Evolutionary conservation across 2,797 vertebrate species (phyloP), one percentile per base, ranked within the genome.

Genomic region (Onychomys leucogaster): DNA sequence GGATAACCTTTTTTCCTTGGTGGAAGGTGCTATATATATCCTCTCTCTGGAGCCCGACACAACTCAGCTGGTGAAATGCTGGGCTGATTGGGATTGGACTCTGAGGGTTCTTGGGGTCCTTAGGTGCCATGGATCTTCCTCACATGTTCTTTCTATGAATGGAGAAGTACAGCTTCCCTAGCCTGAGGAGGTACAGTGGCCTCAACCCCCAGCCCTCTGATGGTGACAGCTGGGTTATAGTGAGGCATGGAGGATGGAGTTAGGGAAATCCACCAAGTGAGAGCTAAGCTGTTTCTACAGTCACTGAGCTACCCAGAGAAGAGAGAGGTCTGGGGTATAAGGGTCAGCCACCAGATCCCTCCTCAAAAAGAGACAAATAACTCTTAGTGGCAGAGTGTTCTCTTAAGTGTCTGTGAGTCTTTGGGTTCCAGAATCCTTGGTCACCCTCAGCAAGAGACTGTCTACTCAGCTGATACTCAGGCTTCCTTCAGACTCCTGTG

Each of bases 81-180:
- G 32, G 71, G 87, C 77, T 14, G 7, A 25, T 34, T 19, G 37
- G 65, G 37, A 23, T 0, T n/a, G 76, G 19, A 71, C 41, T 69
- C 41, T 23, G n/a, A 77, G 75, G 29, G 61, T 80, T 9, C 8
- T 25, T 69, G 52, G 65, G 59, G 2, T 23, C 46, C 88, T 65
- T 9, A 11, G 37, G 2, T 5, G 0, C 83, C 81, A 5, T 0
- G 6, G 41, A 6, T 29, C 32, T 37, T 77, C 12, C 32, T 32
- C 5, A 5, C 1, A 27, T 27, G 17, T 21, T 3, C 5, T 71
- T 34, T n/a, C 71, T 37, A 14, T 43, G 41, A 32, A n/a, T 19
- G 19, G 89, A 86, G 6, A 9, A 2, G 23, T 9, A 17, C 1
- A 6, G 34, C 29, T 3, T 23, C 75, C 49, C 73, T 46, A 71